A percentile compares a stretch with the other conserved stretches of the same genome.
These are phyloP conservation scores for Caenorhabditis sp. DNA, from an alignment of 2,888 invertebrate species.

Conservation along the genomic window DNA sequence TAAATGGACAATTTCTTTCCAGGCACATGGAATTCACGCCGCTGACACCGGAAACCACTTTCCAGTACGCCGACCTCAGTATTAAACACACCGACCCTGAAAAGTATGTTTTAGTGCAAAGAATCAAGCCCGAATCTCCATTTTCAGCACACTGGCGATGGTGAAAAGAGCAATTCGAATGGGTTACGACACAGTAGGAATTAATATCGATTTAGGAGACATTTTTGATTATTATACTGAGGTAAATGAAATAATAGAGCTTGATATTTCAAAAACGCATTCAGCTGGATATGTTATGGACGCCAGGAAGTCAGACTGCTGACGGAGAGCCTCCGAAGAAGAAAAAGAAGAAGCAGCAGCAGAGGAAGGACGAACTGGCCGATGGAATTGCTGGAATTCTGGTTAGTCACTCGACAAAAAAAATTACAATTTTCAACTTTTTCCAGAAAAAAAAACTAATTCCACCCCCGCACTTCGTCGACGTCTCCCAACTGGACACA, in stretches of 20 bases:
- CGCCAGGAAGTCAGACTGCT: conserved; percentile 32
- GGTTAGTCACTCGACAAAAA: too few species aligned
- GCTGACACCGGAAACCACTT: conserved; percentile 53
- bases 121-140: background rate
- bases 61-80: conserved; percentile 76
- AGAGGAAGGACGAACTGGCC: conserved; percentile 33
- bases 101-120: conserved; percentile 22
- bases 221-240: conserved; percentile 59
- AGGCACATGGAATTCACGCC: conserved; percentile 53
- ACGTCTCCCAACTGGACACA: conserved; percentile 68
- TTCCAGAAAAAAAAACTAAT: conserved; percentile 59
- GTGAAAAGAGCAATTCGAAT: conserved; percentile 75
- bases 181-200: conserved; percentile 78
- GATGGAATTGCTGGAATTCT: conserved; percentile 47
- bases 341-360: conserved; percentile 69
- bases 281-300: conserved; percentile 56
- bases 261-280: background rate
- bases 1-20: background rate
- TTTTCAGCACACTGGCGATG: conserved; percentile 59
- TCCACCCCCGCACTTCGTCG: conserved; percentile 77
- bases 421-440: background rate
- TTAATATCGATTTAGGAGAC: conserved; percentile 77
- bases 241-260: conserved; percentile 3
- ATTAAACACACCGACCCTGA: conserved; percentile 66
- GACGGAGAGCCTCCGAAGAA: conserved; percentile 69